These are phyloP conservation scores for Euplexia lucipara DNA, from an alignment of 2,888 invertebrate species.

Conservation along the genomic window DNA sequence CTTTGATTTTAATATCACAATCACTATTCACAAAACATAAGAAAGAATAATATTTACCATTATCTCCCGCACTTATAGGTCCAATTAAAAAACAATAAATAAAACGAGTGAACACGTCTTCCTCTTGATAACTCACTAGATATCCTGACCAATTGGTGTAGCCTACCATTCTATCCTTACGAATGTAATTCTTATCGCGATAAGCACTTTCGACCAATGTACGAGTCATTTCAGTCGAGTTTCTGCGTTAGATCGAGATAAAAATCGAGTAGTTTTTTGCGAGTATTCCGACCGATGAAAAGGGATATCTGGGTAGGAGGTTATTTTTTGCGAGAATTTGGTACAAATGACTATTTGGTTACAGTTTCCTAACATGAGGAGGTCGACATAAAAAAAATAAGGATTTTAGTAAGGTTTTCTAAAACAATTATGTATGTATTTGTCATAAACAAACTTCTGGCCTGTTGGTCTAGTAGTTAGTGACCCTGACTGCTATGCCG, in stretches of 20 bases:
- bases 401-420: background rate
- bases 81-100: slow-evolving; percentile 40
- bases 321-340: slow-evolving; percentile 6
- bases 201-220: slow-evolving; percentile 63
- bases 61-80: slow-evolving; percentile 58
- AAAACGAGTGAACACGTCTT: slow-evolving; percentile 51
- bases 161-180: slow-evolving; percentile 70
- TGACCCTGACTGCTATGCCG: too few relatives aligned
- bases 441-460: too few relatives aligned
- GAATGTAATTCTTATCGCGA: slow-evolving; percentile 74
- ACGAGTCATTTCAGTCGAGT: slow-evolving; percentile 61
- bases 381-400: background rate
- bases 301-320: background rate
- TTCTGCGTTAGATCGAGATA: slow-evolving; percentile 61
- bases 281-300: slow-evolving; percentile 2
- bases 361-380: background rate
- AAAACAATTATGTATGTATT: too few relatives aligned
- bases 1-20: background rate
- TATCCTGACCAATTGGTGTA: slow-evolving; percentile 81
- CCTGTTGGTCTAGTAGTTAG: too few relatives aligned
- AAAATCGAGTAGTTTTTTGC: slow-evolving; percentile 29
- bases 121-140: slow-evolving; percentile 46
- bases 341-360: background rate
- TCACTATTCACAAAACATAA: slow-evolving; percentile 29
- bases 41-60: slow-evolving; percentile 77